Base-by-base conservation (phyloP, 2,797 vertebrate genomes). In the Ambastaia sidthimunki region DNA sequence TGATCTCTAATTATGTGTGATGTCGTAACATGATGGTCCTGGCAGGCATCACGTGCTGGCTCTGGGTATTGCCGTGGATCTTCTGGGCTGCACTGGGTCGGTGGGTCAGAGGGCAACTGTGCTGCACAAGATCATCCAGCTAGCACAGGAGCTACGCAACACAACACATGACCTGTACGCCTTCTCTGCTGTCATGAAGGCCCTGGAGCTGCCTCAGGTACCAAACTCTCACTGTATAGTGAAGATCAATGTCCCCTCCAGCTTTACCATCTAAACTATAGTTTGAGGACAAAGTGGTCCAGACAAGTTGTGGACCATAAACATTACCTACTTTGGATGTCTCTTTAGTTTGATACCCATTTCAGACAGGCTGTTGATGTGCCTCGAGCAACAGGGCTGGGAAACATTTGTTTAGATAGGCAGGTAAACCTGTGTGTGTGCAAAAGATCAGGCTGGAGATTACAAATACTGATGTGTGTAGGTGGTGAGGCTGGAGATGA, bases 151-250 rank as follows among this genome's bases (percentile, higher is more conserved):
- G 15, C 92, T 97, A 31, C 92, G 93, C 78, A 90, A 92, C 5
- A 90, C 92, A 0, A 85, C 89, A 1, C 93, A 93, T 12, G 89
- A 97, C 88, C 93, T 96, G 48, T 95, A 92, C 48, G 94, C 93
- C 60, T 94, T 97, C 89, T 96, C 96, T 0, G 95, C 95, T 0
- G 92, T 97, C 87, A 96, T 97, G 95, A 94, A 95, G 75, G 94
- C 94, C 12, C 91, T 97, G 86, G 95, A 95, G 83, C 86, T 96
- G 90, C 95, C 95, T 47, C 96, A 96, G 94, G 96, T 97, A 41
- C n/a, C 48, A 37, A 19, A 52, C 31, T 15, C 50, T 28, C 28
- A n/a, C 21, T 5, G 34, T 7, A 5, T 7, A 7, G 41, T 44
- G 41, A 1, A 44, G 41, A 44, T n/a, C n/a, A n/a, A n/a, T 41